Percentiles rank a stretch among this genome's conserved stretches.
phyloP scores from a whole-genome alignment of 2,113 vertebrate genomes.

The Thunnus maccoyii region DNA sequence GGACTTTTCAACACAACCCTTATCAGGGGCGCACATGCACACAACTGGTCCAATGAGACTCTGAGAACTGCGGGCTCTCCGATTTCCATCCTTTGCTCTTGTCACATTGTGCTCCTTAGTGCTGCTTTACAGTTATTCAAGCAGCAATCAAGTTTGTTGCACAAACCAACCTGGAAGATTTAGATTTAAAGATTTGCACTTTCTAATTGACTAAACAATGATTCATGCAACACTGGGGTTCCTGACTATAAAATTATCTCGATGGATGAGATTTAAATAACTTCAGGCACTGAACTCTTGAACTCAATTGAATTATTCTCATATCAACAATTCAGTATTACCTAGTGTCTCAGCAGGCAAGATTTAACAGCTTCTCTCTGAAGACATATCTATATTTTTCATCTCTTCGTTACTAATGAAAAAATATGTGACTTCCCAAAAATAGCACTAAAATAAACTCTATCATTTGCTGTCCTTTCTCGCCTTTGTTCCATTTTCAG shows the following conservation, averaged over 20 bases:
- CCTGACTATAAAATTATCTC: not conserved
- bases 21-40: constrained; percentile 54
- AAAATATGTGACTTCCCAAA: not conserved
- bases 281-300: constrained; percentile 14
- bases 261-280: constrained; percentile 36
- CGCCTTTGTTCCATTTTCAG: not conserved
- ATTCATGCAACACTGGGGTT: not conserved
- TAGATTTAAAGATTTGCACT: not conserved
- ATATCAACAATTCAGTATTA: constrained; percentile 14
- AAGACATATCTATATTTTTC: not conserved
- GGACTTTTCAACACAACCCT: constrained; percentile 56
- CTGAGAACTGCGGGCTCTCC: constrained; percentile 9
- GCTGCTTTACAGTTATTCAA: constrained; percentile 6
- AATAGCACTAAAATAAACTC: constrained; percentile 13
- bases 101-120: constrained; percentile 16
- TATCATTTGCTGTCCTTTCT: not conserved
- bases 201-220: constrained; percentile 5
- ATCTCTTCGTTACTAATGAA: constrained; percentile 7
- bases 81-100: constrained; percentile 32
- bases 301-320: constrained; percentile 31
- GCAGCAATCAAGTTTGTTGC: not conserved
- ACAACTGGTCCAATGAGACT: constrained; percentile 30
- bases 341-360: not conserved
- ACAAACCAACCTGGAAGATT: constrained; percentile 5
- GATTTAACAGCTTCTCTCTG: constrained; percentile 1